These are phyloP conservation scores for Strigamia transsilvanica DNA, from an alignment of 2,888 invertebrate genomes.

Conservation along the genomic window DNA sequence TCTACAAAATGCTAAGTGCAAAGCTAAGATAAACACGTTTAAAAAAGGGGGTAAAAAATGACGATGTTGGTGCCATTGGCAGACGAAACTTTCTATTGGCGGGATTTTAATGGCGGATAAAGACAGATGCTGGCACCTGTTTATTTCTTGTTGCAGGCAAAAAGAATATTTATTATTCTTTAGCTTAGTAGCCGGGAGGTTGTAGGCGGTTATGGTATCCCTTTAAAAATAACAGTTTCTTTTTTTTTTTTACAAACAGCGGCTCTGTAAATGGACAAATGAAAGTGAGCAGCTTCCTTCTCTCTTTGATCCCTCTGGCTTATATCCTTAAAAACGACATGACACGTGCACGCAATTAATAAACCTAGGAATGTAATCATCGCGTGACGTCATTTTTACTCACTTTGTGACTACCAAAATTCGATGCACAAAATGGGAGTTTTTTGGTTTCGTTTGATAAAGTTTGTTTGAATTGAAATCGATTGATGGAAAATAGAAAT, in stretches of 20 bases:
- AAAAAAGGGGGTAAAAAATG: not conserved
- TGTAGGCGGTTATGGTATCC: conserved; percentile 38
- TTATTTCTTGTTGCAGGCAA: conserved; percentile 18
- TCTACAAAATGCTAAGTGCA: conserved; percentile 27
- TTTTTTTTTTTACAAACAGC: not conserved
- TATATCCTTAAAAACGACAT: not conserved
- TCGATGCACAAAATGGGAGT: not conserved
- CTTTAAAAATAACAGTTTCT: conserved; percentile 17
- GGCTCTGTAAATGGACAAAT: conserved; percentile 28
- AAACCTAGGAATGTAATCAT: not conserved
- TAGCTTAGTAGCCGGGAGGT: conserved; percentile 34
- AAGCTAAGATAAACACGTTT: conserved; percentile 1
- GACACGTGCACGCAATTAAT: conserved; percentile 9
- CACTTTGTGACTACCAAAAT: not conserved
- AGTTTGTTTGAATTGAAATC: not conserved
- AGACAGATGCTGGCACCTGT: conserved; percentile 43
- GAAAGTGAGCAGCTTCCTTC: conserved; percentile 15
- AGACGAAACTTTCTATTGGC: not conserved
- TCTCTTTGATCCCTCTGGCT: not conserved
- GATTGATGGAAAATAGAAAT: not conserved
- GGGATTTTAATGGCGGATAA: conserved; percentile 3
- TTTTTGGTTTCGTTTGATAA: not conserved
- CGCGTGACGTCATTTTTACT: not conserved
- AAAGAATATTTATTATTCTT: conserved; percentile 44
- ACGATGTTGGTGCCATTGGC: no score